Base-by-base conservation (phyloP, 2,888 invertebrate genomes). In the Chouioia cunea region DNA sequence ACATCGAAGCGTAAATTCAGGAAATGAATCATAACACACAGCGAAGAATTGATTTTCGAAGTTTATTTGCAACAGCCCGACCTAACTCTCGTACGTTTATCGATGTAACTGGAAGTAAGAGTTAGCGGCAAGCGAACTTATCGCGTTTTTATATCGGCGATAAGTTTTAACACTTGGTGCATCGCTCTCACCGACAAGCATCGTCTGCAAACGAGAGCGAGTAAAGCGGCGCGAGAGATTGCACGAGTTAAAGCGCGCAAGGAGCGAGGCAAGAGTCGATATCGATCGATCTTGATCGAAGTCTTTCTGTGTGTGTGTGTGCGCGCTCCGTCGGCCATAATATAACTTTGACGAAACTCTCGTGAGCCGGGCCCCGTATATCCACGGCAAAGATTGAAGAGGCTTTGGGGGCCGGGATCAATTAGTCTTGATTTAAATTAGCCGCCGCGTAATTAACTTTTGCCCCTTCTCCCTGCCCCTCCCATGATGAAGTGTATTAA, bases 391-490 rank as follows among this genome's bases (percentile, higher is more conserved):
- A 76, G 74, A 59, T 67, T 69, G 76, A 73, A 57, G 62, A 59
- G 66, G 64, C 72, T 75, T 73, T 73, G 57, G 73, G 48, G 43
- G 57, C 53, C 58, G 65, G 76, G 76, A 79, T 81, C 80, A 80
- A 82, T 82, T 82, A 82, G 82, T 80, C 80, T 80, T 81, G 79
- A 82, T 82, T 82, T 77, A 81, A 82, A 82, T 81, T 81, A 82
- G 79, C 78, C 73, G 65, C 77, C 75, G 78, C 47, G 81, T 82
- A 82, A 82, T 82, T 82, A 82, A 82, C 81, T 82, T 79, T 78
- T 77, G 77, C 68, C 79, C 78, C 77, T n/a, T n/a, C n/a, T n/a
- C 79, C 76, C 76, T 71, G 71, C 75, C 22, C 56, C 27, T 59
- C 47, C 36, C 27, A 52, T n/a, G n/a, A n/a, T n/a, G n/a, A 59